Evolutionary conservation across 2,888 invertebrate species (phyloP).

Genomic region (Dysmachus trigonus): DNA sequence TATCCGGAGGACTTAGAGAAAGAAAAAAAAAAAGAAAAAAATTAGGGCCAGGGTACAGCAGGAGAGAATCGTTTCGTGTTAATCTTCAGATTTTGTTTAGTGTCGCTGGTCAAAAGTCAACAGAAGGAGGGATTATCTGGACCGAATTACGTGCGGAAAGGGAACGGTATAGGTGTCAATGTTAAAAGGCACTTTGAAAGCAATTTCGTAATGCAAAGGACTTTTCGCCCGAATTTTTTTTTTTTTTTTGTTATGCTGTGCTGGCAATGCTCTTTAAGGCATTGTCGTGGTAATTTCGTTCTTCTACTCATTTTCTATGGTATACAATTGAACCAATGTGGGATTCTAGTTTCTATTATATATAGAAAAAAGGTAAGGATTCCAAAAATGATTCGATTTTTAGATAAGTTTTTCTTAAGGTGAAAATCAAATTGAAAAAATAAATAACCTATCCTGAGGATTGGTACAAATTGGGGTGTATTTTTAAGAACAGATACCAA

Average conservation of each 20-base stretch:
- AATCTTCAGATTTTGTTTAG: not conserved
- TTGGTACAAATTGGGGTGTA: no score
- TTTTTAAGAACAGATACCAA: no score
- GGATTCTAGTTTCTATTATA: not conserved
- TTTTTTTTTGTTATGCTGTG: not conserved
- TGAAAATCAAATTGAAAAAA: no score
- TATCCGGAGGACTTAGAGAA: not conserved
- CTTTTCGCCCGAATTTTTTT: not conserved
- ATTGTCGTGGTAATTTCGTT: not conserved
- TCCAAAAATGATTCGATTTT: not conserved
- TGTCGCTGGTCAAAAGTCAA: slow-evolving; percentile 2
- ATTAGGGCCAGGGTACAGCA: not conserved
- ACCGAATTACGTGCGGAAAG: not conserved
- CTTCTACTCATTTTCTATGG: not conserved
- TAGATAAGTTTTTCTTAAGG: not conserved
- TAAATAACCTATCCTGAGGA: no score
- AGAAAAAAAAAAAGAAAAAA: no score
- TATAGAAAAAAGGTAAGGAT: not conserved
- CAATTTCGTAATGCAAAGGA: not conserved
- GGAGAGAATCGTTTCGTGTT: not conserved
- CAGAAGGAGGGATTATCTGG: not conserved
- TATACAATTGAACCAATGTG: not conserved
- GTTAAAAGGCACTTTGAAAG: not conserved
- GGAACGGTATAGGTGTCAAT: not conserved
- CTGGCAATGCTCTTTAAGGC: not conserved